A percentile compares a stretch with the other conserved stretches of the same genome.
These are phyloP conservation scores for Prochilodus magdalenae DNA, from an alignment of 2,113 vertebrate genomes.

Conservation along the genomic window DNA sequence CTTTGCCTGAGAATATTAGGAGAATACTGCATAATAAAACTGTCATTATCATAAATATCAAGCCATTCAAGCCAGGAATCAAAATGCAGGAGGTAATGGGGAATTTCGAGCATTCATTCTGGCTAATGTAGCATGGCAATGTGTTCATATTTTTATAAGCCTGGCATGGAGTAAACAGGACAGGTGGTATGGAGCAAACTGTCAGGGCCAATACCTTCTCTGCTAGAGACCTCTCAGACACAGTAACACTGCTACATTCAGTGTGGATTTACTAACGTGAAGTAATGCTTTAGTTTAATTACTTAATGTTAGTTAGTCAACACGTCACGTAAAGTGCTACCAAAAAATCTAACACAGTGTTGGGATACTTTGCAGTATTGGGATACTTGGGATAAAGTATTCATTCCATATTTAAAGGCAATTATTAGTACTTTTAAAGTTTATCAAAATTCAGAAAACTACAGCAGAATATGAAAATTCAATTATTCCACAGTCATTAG, in stretches of 20 bases:
- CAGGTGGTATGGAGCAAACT: neutral
- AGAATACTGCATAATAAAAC: slow-evolving; percentile 3
- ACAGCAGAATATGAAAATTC: too few relatives aligned
- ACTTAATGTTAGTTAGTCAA: too few relatives aligned
- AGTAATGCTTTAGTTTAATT: too few relatives aligned
- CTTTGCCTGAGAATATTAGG: neutral
- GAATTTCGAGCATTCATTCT: slow-evolving; percentile 1
- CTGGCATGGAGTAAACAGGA: slow-evolving; percentile 1
- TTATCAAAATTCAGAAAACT: too few relatives aligned
- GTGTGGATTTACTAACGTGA: too few relatives aligned
- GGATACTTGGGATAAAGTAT: too few relatives aligned
- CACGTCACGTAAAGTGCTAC: too few relatives aligned
- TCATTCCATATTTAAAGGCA: too few relatives aligned
- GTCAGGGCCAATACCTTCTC: neutral
- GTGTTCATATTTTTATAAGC: slow-evolving; percentile 16
- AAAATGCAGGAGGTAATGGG: slow-evolving; percentile 26
- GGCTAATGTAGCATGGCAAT: slow-evolving; percentile 18
- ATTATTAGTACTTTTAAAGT: too few relatives aligned
- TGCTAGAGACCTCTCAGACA: neutral
- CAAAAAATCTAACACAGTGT: neutral
- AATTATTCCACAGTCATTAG: too few relatives aligned
- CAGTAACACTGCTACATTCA: too few relatives aligned
- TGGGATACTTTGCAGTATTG: too few relatives aligned
- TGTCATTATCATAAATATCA: slow-evolving; percentile 23
- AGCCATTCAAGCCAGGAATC: neutral